Base-by-base conservation (phyloP, 2,888 invertebrate species). In the Rhagium mordax region DNA sequence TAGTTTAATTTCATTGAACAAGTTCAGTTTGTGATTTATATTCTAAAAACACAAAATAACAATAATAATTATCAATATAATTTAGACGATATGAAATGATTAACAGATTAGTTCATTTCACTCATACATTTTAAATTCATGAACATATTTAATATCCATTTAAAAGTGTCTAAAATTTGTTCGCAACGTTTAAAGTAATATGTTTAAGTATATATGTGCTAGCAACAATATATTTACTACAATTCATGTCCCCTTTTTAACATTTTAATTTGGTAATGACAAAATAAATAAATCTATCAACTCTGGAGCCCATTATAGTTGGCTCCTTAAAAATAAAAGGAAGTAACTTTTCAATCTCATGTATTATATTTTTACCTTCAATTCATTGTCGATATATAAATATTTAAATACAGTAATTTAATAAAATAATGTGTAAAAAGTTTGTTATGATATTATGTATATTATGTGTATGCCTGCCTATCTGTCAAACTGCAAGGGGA, bases 251-350 rank as follows among this genome's bases (percentile, higher is more conserved):
- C 73, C 71, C 74, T 74, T 75, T 76, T 53, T 47, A 68, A 51
- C 49, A 61, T 59, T 69, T 62, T 72, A 78, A 75, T 77, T 74
- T 74, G 60, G 68, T 67, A 78, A 79, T 76, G 49, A 68, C 59
- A 53, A 71, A 72, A 69, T 71, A 78, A 77, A 78, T 74, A 74
- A 78, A 77, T 73, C 53, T 64, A 72, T 74, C 77, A 79, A 77
- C 78, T 76, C 74, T 76, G 74, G 74, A 74, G 76, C 77, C 77
- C 75, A 69, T 75, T 78, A 18, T 57, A 53, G 57, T 29, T 57
- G 70, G 70, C 74, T 69, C 64, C 72, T 61, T 74, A 64, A 74
- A 76, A 75, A 76, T 68, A 47, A 69, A 62, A 70, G 27, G 48
- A 74, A 69, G 55, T 57, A 67, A 57, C 47, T 57, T 57, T 55